Evolutionary conservation across 2,113 vertebrate species (phyloP).

Genomic region (Seriola rivoliana): DNA sequence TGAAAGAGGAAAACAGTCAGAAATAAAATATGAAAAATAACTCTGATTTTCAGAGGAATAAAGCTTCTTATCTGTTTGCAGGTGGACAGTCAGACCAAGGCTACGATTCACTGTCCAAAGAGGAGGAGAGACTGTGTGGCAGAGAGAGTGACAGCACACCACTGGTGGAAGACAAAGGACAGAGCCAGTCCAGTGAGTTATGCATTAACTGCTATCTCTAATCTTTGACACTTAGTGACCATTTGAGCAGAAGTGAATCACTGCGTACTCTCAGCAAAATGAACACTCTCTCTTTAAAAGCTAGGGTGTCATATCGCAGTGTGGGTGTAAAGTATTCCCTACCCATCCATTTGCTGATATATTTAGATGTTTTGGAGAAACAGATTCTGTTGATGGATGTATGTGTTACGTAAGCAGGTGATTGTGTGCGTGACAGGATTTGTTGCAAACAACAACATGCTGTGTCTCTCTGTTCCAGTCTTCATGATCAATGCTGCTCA

Average conservation of each 20-base stretch:
- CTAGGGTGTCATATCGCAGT: conserved; percentile 19
- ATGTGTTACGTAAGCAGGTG: conserved; percentile 54
- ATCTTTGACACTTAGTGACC: conserved; percentile 31
- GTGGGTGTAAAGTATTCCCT: conserved; percentile 48
- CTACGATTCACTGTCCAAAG: conserved; percentile 92
- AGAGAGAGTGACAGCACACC: conserved; percentile 83
- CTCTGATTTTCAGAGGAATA: neutral
- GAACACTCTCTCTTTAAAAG: conserved; percentile 51
- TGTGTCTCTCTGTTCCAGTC: neutral
- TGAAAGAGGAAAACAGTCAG: conserved; percentile 7
- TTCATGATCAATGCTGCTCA: neutral
- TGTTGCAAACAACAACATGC: conserved; percentile 3
- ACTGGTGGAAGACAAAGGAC: conserved; percentile 87
- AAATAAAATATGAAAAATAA: neutral
- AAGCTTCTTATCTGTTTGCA: conserved; percentile 68
- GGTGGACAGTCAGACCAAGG: conserved; percentile 93
- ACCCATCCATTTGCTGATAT: conserved; percentile 44
- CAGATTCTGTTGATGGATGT: conserved; percentile 34
- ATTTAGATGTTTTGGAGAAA: conserved; percentile 56
- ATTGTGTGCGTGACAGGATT: conserved; percentile 27
- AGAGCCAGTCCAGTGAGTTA: conserved; percentile 90
- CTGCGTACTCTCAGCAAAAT: conserved; percentile 32
- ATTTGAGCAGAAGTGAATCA: conserved; percentile 50
- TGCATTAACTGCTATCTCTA: conserved; percentile 16
- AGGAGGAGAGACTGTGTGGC: conserved; percentile 89